Conservation (phyloP, 2,888 invertebrate species). For the Microctonus brassicae region DNA sequence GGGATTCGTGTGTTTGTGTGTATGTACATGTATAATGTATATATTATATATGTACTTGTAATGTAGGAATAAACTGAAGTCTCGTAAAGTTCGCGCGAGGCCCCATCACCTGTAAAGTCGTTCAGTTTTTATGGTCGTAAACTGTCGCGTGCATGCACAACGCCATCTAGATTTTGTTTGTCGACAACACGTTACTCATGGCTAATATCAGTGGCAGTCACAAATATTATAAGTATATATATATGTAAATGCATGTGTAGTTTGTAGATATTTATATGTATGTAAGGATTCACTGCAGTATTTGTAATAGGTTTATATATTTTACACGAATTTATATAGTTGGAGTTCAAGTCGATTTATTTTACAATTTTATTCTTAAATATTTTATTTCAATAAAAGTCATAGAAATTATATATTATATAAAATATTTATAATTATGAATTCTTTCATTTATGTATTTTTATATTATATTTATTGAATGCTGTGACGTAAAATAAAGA, state of each 20-base stretch:
- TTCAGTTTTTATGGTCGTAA: constrained; percentile 43
- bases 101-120: constrained; percentile 45
- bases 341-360: too few species aligned
- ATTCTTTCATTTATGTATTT: too few species aligned
- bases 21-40: background rate
- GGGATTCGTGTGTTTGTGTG: background rate
- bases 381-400: too few species aligned
- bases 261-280: background rate
- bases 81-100: constrained; percentile 34
- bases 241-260: background rate
- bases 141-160: constrained; percentile 47
- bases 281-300: background rate
- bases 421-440: too few species aligned
- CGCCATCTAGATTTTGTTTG: constrained; percentile 24
- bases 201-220: constrained; percentile 19
- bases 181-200: constrained; percentile 31
- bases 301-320: too few species aligned
- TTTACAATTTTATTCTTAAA: too few species aligned
- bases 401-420: too few species aligned
- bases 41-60: background rate
- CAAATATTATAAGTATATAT: background rate
- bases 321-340: too few species aligned
- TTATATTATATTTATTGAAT: too few species aligned
- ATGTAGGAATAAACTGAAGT: constrained; percentile 18
- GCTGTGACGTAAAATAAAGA: too few species aligned